phyloP scores from a whole-genome alignment of 2,797 vertebrate species.

The Ctenopoma multispine region DNA sequence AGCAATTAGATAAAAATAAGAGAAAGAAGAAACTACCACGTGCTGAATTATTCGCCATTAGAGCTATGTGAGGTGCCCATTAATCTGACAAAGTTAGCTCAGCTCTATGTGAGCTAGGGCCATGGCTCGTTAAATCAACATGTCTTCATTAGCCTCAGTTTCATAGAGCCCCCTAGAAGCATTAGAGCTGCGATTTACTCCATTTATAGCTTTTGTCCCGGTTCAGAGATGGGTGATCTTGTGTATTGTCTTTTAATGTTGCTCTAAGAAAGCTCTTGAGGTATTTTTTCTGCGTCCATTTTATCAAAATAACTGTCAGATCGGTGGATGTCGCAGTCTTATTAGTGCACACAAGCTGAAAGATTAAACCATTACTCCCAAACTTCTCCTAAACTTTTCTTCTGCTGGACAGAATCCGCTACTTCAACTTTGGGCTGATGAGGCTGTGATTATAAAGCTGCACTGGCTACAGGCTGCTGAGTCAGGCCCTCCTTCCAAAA shows the following conservation, averaged over 20 bases:
- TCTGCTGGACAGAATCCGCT: not conserved
- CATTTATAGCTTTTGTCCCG: slow-evolving; percentile 31
- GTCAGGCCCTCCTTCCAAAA: slow-evolving; percentile 1
- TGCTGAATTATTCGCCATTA: slow-evolving; percentile 68
- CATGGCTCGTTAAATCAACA: slow-evolving; percentile 62
- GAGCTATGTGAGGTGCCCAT: slow-evolving; percentile 36
- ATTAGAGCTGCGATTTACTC: slow-evolving; percentile 48
- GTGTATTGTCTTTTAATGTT: slow-evolving; percentile 27
- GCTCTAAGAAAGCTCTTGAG: slow-evolving; percentile 1
- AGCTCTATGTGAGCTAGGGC: slow-evolving; percentile 31
- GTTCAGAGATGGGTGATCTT: not conserved
- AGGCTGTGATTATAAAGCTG: slow-evolving; percentile 19
- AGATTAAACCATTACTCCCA: not conserved
- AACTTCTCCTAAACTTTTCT: not conserved
- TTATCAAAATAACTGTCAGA: slow-evolving; percentile 34
- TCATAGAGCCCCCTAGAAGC: slow-evolving; percentile 28
- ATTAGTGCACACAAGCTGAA: not conserved
- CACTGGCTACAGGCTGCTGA: slow-evolving; percentile 16
- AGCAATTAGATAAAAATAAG: slow-evolving; percentile 37
- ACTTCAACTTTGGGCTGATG: not conserved
- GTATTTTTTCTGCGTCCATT: not conserved
- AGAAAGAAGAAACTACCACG: slow-evolving; percentile 34
- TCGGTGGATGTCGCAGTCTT: slow-evolving; percentile 3
- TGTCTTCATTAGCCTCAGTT: slow-evolving; percentile 56
- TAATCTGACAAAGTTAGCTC: slow-evolving; percentile 61